Evolutionary conservation across 2,888 invertebrate species (phyloP).

Genomic region (Baronia brevicornis): DNA sequence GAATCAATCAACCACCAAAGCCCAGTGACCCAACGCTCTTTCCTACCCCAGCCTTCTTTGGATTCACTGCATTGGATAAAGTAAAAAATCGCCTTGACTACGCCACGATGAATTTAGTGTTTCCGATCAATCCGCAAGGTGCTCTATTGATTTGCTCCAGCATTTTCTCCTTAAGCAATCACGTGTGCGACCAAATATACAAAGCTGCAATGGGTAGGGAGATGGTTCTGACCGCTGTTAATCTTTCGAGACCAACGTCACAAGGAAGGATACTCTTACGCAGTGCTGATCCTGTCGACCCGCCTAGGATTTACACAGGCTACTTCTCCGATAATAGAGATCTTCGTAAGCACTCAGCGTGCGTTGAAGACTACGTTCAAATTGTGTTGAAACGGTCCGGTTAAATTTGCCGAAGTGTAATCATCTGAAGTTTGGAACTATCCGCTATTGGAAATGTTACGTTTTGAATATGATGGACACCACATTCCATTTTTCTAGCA

Average conservation of each 20-base stretch:
- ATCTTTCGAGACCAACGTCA: conserved; percentile 55
- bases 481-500: conserved; percentile 29
- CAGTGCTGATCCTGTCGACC: conserved; percentile 65
- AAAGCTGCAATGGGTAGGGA: conserved; percentile 20
- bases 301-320: conserved; percentile 75
- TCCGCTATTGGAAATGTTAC: conserved; percentile 29
- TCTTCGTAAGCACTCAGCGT: conserved; percentile 21
- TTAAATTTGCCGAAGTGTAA: conserved; percentile 20
- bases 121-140: conserved; percentile 19
- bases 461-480: conserved; percentile 25
- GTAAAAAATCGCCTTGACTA: conserved; percentile 55
- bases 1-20: conserved; percentile 30
- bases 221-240: conserved; percentile 18
- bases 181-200: conserved; percentile 25
- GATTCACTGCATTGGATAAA: conserved; percentile 74
- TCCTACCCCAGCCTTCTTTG: conserved; percentile 24
- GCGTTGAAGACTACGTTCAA: conserved; percentile 25
- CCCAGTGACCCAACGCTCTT: conserved; percentile 33
- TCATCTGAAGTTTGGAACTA: conserved; percentile 2
- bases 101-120: conserved; percentile 24
- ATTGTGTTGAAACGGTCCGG: conserved; percentile 25
- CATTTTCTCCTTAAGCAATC: conserved; percentile 22
- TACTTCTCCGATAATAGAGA: conserved; percentile 60
- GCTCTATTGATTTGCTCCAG: conserved; percentile 20
- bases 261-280: conserved; percentile 69